Conservation (phyloP, 1,140 invertebrate genomes). For the Hestina assimilis region DNA sequence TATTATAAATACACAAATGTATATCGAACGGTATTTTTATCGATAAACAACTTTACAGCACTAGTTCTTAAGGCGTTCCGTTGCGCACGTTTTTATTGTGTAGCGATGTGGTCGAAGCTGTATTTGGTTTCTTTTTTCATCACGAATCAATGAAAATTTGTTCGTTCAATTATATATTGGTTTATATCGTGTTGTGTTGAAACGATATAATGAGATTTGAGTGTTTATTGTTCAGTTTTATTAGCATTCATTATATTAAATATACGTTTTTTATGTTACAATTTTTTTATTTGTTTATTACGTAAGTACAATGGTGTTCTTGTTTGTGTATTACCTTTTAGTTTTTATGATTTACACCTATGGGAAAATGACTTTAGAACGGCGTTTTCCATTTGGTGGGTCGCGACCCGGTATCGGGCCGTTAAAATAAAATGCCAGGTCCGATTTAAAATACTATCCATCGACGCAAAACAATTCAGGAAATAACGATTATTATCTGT, state of each 20-base stretch:
- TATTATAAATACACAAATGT: conserved; percentile 65
- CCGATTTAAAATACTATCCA: too few species aligned
- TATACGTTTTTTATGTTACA: conserved; percentile 4
- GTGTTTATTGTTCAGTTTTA: conserved; percentile 28
- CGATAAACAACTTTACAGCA: conserved; percentile 24
- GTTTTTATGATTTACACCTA: too few species aligned
- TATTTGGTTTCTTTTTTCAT: conserved; percentile 73
- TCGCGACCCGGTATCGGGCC: too few species aligned
- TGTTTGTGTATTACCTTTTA: background rate
- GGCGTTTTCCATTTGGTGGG: too few species aligned
- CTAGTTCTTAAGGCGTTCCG: conserved; percentile 21
- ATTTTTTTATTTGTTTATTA: background rate
- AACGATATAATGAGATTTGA: conserved; percentile 23
- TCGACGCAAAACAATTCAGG: too few species aligned
- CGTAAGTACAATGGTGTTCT: background rate
- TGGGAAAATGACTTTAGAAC: too few species aligned
- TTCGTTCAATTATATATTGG: conserved; percentile 65
- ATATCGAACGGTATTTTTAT: conserved; percentile 14
- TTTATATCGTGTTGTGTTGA: conserved; percentile 31
- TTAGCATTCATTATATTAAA: conserved; percentile 23
- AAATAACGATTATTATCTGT: too few species aligned
- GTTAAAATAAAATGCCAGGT: too few species aligned
- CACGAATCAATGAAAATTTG: conserved; percentile 76
- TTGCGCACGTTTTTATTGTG: conserved; percentile 32
- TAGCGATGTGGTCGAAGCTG: conserved; percentile 40